Conservation (phyloP, 1,140 invertebrate genomes). For the Danaus plexippus region DNA sequence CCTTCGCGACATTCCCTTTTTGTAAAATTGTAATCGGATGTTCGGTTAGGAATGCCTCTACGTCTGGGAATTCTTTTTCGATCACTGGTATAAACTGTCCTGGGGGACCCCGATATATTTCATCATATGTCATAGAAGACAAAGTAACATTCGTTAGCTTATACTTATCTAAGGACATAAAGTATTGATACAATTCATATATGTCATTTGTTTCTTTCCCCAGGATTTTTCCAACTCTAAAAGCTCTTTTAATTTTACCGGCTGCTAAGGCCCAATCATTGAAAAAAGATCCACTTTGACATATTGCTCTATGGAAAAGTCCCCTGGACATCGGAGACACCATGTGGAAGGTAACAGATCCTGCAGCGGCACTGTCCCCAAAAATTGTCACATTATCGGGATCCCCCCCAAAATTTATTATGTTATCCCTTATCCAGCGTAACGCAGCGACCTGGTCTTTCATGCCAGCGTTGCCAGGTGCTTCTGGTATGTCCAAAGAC, state of each 20-base stretch:
- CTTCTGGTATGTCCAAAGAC: constrained; percentile 69
- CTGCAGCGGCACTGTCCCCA: constrained; percentile 80
- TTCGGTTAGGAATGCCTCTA: constrained; percentile 45
- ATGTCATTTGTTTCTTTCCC: constrained; percentile 57
- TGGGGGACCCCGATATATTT: constrained; percentile 48
- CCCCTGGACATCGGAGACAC: constrained; percentile 76
- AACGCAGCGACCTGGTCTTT: constrained; percentile 74
- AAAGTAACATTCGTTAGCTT: constrained; percentile 26
- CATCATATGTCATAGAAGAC: constrained; percentile 38
- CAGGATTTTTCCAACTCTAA: constrained; percentile 49
- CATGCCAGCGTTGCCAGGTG: constrained; percentile 76
- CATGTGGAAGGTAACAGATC: constrained; percentile 78
- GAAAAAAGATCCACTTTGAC: constrained; percentile 76
- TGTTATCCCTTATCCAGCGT: constrained; percentile 54
- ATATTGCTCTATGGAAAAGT: constrained; percentile 54
- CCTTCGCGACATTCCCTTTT: constrained; percentile 61
- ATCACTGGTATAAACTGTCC: constrained; percentile 49
- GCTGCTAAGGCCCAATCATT: constrained; percentile 78
- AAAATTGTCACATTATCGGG: constrained; percentile 78
- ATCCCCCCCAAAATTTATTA: constrained; percentile 79
- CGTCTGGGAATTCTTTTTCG: constrained; percentile 50
- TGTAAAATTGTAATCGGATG: constrained; percentile 28
- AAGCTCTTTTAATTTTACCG: constrained; percentile 71
- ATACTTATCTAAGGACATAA: constrained; percentile 41
- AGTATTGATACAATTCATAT: constrained; percentile 50